These are phyloP conservation scores for Nibea coibor DNA, from an alignment of 2,113 vertebrate genomes.

Conservation along the genomic window DNA sequence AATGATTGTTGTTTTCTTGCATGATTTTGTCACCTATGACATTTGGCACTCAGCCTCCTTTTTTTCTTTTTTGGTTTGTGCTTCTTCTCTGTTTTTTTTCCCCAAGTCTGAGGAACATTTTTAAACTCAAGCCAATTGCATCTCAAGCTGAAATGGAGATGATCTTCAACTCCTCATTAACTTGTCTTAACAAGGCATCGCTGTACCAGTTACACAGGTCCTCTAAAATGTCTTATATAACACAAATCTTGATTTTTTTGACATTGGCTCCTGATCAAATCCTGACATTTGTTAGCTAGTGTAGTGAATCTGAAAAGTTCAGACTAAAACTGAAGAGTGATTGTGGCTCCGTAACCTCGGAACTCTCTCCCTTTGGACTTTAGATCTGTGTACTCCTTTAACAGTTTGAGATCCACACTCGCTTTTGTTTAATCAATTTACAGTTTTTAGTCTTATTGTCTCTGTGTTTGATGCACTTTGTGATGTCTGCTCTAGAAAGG, in stretches of 20 bases:
- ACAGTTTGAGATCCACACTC: neutral
- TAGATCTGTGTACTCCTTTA: neutral
- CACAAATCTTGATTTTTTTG: constrained; percentile 8
- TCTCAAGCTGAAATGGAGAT: neutral
- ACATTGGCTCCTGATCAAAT: neutral
- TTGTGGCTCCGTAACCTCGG: neutral
- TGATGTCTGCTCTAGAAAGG: neutral
- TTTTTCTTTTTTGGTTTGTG: no score
- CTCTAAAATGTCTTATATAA: neutral
- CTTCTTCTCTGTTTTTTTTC: neutral
- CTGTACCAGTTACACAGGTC: neutral
- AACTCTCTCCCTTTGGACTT: neutral
- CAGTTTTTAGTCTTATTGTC: neutral
- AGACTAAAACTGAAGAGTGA: neutral
- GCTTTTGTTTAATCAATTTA: neutral
- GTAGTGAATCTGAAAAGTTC: neutral
- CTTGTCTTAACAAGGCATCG: neutral
- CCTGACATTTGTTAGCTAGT: neutral
- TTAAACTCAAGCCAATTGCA: neutral
- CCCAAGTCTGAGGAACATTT: neutral
- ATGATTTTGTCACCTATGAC: no score
- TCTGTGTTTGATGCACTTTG: neutral
- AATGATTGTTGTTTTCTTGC: neutral
- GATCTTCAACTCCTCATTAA: neutral
- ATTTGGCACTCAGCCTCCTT: no score